A percentile compares a stretch with the other conserved stretches of the same genome.
Conservation (phyloP, 2,888 invertebrate species). For the Anodontia alba region DNA sequence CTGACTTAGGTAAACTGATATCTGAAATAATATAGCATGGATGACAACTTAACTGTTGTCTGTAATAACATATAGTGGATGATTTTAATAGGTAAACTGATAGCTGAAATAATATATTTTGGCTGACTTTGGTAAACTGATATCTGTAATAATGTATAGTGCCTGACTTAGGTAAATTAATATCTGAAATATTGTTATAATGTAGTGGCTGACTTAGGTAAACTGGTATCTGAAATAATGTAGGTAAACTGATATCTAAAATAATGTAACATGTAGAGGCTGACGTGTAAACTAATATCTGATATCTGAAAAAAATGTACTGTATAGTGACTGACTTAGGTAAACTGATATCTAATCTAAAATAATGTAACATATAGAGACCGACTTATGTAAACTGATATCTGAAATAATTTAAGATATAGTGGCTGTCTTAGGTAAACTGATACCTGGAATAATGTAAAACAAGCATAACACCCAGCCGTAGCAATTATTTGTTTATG, state of each 20-base stretch:
- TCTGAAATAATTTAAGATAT: constrained; percentile 86
- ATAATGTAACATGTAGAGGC: constrained; percentile 86
- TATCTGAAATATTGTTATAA: constrained; percentile 93
- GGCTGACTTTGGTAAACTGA: constrained; percentile 96
- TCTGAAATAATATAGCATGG: constrained; percentile 86
- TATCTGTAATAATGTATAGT: constrained; percentile 90
- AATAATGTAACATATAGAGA: constrained; percentile 95
- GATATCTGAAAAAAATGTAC: constrained; percentile 94
- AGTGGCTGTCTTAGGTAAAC: constrained; percentile 95
- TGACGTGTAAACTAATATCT: too few relatives aligned
- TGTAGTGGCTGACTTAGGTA: constrained; percentile 97
- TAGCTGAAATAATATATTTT: constrained; percentile 93
- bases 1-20: constrained; percentile 96
- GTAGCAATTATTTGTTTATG: too few relatives aligned
- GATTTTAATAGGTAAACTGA: constrained; percentile 97
- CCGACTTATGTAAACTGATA: constrained; percentile 96
- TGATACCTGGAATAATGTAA: too few relatives aligned
- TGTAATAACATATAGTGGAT: constrained; percentile 97
- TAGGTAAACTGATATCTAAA: constrained; percentile 94
- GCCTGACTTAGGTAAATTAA: constrained; percentile 96
- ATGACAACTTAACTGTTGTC: constrained; percentile 88
- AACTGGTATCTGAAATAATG: constrained; percentile 92
- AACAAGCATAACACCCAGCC: too few relatives aligned
- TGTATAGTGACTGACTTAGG: constrained; percentile 98
- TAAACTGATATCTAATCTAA: constrained; percentile 91